A percentile compares a stretch with the other conserved stretches of the same genome.
Conservation (phyloP, 1,140 invertebrate species). For the Carposina sasakii region DNA sequence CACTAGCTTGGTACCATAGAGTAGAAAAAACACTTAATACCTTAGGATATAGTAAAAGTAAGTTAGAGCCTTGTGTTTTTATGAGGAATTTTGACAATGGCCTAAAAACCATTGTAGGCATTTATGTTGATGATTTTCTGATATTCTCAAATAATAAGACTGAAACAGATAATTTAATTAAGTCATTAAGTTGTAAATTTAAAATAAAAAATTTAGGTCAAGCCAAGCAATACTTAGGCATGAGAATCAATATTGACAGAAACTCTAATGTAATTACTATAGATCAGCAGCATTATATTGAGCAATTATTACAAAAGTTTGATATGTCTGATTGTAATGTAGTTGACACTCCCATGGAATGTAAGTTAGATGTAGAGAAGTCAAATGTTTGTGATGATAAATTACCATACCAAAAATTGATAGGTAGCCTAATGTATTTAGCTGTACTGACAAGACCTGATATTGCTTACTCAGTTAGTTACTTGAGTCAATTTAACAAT, state of each 20-base stretch:
- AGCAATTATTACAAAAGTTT: slow-evolving; percentile 33
- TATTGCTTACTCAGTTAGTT: slow-evolving; percentile 47
- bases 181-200: slow-evolving; percentile 21
- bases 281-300: slow-evolving; percentile 26
- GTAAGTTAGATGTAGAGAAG: slow-evolving; percentile 24
- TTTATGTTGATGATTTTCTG: slow-evolving; percentile 40
- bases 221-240: slow-evolving; percentile 24
- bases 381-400: slow-evolving; percentile 16
- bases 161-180: slow-evolving; percentile 20
- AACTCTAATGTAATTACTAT: slow-evolving; percentile 17
- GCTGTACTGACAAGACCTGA: slow-evolving; percentile 50
- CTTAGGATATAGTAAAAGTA: slow-evolving; percentile 19
- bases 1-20: slow-evolving; percentile 19
- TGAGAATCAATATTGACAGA: slow-evolving; percentile 21
- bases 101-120: slow-evolving; percentile 19
- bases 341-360: slow-evolving; percentile 25
- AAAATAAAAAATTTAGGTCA: slow-evolving; percentile 30
- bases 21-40: slow-evolving; percentile 18
- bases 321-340: slow-evolving; percentile 29
- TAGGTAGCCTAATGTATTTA: slow-evolving; percentile 53
- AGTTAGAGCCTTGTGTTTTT: slow-evolving; percentile 33
- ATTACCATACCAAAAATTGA: slow-evolving; percentile 39
- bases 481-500: slow-evolving; percentile 43
- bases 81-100: slow-evolving; percentile 15
- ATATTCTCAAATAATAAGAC: slow-evolving; percentile 27